These are phyloP conservation scores for Cataglyphis livida DNA, from an alignment of 2,888 invertebrate genomes.

Conservation along the genomic window DNA sequence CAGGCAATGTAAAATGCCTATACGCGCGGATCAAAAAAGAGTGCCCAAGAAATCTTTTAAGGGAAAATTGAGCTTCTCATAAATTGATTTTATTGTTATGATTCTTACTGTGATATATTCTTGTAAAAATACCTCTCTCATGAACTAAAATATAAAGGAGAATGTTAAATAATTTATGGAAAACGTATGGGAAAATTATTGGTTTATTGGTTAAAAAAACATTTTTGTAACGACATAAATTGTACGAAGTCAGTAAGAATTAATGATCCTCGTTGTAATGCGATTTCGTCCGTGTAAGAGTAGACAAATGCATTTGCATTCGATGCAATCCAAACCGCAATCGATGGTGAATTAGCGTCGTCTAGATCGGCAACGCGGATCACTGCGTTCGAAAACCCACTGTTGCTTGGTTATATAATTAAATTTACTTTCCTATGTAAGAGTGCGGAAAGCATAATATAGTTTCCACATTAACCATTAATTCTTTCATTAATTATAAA, in stretches of 20 bases:
- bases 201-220: background rate
- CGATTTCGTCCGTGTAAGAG: background rate
- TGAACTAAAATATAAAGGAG: background rate
- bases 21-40: slow-evolving; percentile 13
- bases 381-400: slow-evolving; percentile 52
- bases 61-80: slow-evolving; percentile 35
- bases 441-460: background rate
- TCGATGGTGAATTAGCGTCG: slow-evolving; percentile 50
- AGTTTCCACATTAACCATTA: slow-evolving; percentile 13
- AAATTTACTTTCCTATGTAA: slow-evolving; percentile 43
- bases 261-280: slow-evolving; percentile 1
- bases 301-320: slow-evolving; percentile 34
- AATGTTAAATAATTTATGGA: background rate
- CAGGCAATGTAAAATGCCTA: slow-evolving; percentile 33
- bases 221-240: background rate
- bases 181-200: background rate
- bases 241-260: background rate
- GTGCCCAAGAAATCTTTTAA: slow-evolving; percentile 42
- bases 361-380: slow-evolving; percentile 25
- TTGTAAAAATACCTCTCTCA: background rate
- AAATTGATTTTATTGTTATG: slow-evolving; percentile 7
- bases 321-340: slow-evolving; percentile 26
- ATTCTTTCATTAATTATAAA: background rate
- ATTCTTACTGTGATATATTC: slow-evolving; percentile 2
- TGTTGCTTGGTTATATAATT: slow-evolving; percentile 64